Evolutionary conservation across 2,797 vertebrate species (phyloP).

Genomic region (Thamnophis elegans): DNA sequence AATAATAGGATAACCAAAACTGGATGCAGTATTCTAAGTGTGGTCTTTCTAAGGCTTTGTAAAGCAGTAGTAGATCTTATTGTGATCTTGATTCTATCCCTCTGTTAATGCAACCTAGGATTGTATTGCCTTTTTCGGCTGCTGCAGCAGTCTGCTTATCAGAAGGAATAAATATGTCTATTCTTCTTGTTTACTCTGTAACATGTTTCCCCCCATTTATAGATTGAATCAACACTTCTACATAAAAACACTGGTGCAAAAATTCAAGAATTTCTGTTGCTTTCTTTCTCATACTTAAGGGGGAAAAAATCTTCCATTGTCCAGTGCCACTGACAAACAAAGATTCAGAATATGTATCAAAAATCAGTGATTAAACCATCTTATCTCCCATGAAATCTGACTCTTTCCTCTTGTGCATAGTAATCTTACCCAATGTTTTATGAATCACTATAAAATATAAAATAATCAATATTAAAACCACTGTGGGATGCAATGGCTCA

Average conservation of each 20-base stretch:
- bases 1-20: neutral
- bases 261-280: neutral
- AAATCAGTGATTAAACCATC: neutral
- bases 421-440: neutral
- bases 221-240: neutral
- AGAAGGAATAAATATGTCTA: neutral
- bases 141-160: neutral
- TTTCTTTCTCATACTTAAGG: neutral
- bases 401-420: neutral
- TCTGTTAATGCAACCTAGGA: neutral
- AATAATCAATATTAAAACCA: too few relatives aligned
- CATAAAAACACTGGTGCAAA: neutral
- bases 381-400: neutral
- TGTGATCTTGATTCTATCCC: neutral
- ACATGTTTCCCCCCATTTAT: neutral
- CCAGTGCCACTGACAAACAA: neutral
- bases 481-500: too few relatives aligned
- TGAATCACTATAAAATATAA: neutral
- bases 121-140: neutral
- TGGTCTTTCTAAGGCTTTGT: neutral
- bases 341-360: neutral
- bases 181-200: neutral
- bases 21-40: neutral
- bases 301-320: neutral
- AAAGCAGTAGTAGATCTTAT: neutral